phyloP scores from a whole-genome alignment of 2,888 invertebrate genomes.

The Stenolophus ochropezus region DNA sequence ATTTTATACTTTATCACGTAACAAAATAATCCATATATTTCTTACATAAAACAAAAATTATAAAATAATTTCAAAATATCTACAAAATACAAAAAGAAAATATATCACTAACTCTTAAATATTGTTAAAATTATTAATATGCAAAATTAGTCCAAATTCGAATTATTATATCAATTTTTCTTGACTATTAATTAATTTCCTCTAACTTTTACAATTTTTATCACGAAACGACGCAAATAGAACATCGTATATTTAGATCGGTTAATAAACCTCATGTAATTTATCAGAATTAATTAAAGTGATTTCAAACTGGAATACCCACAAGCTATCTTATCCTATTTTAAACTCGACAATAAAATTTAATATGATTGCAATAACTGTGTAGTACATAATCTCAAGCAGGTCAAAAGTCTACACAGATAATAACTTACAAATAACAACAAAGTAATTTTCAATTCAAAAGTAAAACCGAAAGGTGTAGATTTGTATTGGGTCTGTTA shows the following conservation, averaged over 20 bases:
- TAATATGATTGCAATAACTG: constrained; percentile 8
- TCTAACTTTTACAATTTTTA: background rate
- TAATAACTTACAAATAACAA: background rate
- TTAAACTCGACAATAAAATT: constrained; percentile 29
- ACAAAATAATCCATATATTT: too few species aligned
- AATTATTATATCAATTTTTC: too few species aligned
- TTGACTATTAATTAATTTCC: background rate
- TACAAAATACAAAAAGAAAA: too few species aligned
- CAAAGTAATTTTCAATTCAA: background rate
- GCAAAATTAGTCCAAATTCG: too few species aligned
- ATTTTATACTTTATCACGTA: too few species aligned
- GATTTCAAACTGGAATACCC: constrained; percentile 23
- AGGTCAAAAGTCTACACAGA: background rate
- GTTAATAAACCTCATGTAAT: constrained; percentile 37
- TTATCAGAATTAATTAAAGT: constrained; percentile 35
- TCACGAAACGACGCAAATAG: constrained; percentile 11
- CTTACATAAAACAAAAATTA: too few species aligned
- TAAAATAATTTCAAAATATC: too few species aligned
- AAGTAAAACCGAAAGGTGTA: constrained; percentile 12
- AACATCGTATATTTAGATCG: constrained; percentile 21
- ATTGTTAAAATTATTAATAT: too few species aligned
- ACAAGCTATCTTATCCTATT: constrained; percentile 9
- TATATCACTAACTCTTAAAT: too few species aligned
- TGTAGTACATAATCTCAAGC: background rate
- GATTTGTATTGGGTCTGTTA: background rate